Conservation (phyloP, 2,797 vertebrate species). For the Paedocypris micromegethes region DNA sequence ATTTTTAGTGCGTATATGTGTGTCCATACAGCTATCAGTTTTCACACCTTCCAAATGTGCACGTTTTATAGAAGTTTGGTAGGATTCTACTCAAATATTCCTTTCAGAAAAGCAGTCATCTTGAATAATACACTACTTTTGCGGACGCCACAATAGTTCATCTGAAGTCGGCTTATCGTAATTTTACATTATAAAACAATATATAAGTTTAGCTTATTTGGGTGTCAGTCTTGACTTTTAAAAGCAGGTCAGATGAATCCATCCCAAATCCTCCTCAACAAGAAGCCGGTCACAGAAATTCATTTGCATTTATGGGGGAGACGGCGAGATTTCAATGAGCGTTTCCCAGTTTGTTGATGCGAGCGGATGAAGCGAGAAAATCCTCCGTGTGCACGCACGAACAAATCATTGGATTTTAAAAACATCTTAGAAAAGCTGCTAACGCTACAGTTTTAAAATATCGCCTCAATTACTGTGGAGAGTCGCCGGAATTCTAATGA, state of each 20-base stretch:
- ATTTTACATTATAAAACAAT: background rate
- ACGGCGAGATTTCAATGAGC: conserved; percentile 12
- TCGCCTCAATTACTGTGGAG: conserved; percentile 36
- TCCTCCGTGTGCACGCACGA: conserved; percentile 35
- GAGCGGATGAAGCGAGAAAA: conserved; percentile 20
- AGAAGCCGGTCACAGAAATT: conserved; percentile 19
- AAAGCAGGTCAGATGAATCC: conserved; percentile 7
- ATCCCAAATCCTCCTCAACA: background rate
- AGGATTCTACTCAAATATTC: too few species aligned
- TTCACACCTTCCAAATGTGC: too few species aligned
- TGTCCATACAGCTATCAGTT: too few species aligned
- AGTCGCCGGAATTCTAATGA: conserved; percentile 36
- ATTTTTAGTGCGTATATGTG: too few species aligned
- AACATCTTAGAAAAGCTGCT: conserved; percentile 37
- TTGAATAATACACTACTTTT: background rate
- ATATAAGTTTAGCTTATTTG: background rate
- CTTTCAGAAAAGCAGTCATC: too few species aligned
- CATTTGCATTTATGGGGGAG: conserved; percentile 2
- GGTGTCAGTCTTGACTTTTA: conserved; percentile 13
- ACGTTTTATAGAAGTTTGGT: too few species aligned
- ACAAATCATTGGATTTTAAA: conserved; percentile 37
- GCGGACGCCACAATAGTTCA: background rate
- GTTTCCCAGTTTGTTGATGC: conserved; percentile 22
- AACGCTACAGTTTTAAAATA: conserved; percentile 41
- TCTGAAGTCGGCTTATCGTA: conserved; percentile 1